Evolutionary conservation across 2,888 invertebrate species (phyloP).

Genomic region (Notodonta dromedarius): DNA sequence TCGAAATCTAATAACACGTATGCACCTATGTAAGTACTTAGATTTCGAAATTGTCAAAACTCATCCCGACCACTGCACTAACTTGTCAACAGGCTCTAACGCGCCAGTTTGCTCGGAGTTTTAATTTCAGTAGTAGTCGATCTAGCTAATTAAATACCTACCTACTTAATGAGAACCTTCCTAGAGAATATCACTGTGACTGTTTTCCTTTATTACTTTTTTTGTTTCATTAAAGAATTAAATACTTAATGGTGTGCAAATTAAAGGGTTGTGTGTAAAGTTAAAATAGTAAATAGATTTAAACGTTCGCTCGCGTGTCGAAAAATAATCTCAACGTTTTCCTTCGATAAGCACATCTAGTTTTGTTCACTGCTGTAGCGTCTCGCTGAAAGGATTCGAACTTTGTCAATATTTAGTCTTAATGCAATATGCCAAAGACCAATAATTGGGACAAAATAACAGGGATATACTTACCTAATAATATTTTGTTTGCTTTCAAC

Average conservation of each 20-base stretch:
- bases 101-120: background rate
- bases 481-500: conserved; percentile 73
- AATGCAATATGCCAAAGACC: conserved; percentile 80
- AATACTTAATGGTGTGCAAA: conserved; percentile 83
- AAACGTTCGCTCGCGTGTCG: conserved; percentile 70
- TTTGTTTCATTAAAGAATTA: conserved; percentile 61
- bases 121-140: conserved; percentile 77
- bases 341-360: conserved; percentile 50
- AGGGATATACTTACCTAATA: conserved; percentile 67
- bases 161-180: conserved; percentile 52
- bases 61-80: too few species aligned
- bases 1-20: too few species aligned
- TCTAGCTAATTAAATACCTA: conserved; percentile 66
- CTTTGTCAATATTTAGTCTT: conserved; percentile 64
- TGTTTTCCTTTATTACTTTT: conserved; percentile 55
- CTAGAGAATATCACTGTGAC: conserved; percentile 59
- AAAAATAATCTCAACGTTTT: conserved; percentile 56
- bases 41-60: too few species aligned
- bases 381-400: conserved; percentile 56
- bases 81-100: too few species aligned
- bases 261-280: conserved; percentile 84
- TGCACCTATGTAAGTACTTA: too few species aligned
- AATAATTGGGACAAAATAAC: conserved; percentile 77
- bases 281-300: conserved; percentile 81
- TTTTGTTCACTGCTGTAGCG: conserved; percentile 48